These are phyloP conservation scores for Idaea aversata DNA, from an alignment of 2,888 invertebrate genomes.

Conservation along the genomic window DNA sequence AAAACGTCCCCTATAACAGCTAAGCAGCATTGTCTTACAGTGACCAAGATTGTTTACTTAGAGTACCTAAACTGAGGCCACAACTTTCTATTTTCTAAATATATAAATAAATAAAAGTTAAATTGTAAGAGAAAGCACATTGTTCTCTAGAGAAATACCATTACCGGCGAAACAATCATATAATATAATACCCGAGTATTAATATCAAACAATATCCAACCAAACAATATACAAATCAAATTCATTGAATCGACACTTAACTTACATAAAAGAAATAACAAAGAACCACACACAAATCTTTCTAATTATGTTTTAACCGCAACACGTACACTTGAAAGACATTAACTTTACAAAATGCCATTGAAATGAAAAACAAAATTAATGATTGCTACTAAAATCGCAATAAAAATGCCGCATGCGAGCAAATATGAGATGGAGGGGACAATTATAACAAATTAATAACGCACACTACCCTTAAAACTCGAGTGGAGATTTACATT, in stretches of 20 bases:
- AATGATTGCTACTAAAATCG: conserved; percentile 78
- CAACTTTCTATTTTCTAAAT: no score
- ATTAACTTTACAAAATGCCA: conserved; percentile 57
- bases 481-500: conserved; percentile 79
- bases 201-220: conserved; percentile 42
- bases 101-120: background rate
- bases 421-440: conserved; percentile 69
- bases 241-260: conserved; percentile 64
- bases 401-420: conserved; percentile 81
- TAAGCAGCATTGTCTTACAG: no score
- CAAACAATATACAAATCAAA: conserved; percentile 48
- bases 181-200: conserved; percentile 28
- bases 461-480: conserved; percentile 78
- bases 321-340: conserved; percentile 61
- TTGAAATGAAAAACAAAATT: conserved; percentile 77
- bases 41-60: no score
- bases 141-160: conserved; percentile 8
- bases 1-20: no score
- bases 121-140: conserved; percentile 4
- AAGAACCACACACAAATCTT: conserved; percentile 52
- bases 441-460: conserved; percentile 78
- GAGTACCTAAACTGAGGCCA: no score
- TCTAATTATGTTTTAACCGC: conserved; percentile 57
- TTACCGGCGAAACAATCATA: conserved; percentile 18
- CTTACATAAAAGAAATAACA: conserved; percentile 47